Conservation (phyloP, 2,113 vertebrate species). For the Serilophus lunatus region DNA sequence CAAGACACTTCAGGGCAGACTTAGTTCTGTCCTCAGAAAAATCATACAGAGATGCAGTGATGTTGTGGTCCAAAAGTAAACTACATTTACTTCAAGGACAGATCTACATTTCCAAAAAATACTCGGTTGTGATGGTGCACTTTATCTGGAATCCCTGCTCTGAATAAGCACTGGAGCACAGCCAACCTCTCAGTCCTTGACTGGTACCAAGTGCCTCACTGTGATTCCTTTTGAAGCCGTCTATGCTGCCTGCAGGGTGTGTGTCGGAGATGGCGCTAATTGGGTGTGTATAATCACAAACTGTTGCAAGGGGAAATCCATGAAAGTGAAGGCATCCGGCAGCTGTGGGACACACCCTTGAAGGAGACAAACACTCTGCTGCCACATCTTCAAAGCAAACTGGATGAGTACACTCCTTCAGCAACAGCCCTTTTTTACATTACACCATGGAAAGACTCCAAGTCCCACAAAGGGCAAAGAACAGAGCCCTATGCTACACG, state of each 20-base stretch:
- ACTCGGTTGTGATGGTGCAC: not conserved
- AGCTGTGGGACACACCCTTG: slow-evolving; percentile 47
- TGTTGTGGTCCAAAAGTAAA: not conserved
- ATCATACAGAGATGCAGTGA: not conserved
- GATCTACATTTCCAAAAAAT: not conserved
- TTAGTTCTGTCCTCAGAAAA: not conserved
- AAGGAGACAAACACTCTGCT: not conserved
- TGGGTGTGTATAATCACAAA: not conserved
- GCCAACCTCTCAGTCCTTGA: not conserved
- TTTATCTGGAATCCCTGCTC: not conserved
- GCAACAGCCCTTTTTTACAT: slow-evolving; percentile 56
- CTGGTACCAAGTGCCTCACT: not conserved
- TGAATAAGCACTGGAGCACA: not conserved
- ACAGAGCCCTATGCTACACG: not conserved
- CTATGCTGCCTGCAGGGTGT: not conserved
- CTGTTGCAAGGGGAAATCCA: not conserved
- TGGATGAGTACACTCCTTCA: not conserved
- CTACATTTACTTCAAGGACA: not conserved
- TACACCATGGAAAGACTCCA: slow-evolving; percentile 54
- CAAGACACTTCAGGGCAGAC: not conserved
- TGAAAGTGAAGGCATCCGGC: slow-evolving; percentile 35
- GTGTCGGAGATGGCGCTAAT: not conserved
- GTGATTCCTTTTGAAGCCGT: not conserved
- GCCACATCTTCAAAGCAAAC: slow-evolving; percentile 60
- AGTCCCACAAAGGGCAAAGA: slow-evolving; percentile 34